A percentile compares a stretch with the other conserved stretches of the same genome.
These are phyloP conservation scores for Glomeris maerens DNA, from an alignment of 1,140 invertebrate species.

Conservation along the genomic window DNA sequence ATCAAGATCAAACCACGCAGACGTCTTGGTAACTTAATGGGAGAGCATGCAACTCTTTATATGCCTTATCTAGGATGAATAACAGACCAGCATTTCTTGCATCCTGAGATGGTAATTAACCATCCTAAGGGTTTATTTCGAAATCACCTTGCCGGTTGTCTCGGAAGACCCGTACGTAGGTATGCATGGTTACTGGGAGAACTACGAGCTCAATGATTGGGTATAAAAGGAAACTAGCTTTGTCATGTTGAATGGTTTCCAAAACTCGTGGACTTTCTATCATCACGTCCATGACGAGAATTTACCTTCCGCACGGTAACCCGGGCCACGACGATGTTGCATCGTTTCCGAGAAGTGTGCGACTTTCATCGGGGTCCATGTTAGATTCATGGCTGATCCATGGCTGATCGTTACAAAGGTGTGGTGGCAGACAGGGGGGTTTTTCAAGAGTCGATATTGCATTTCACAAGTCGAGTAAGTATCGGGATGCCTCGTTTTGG, in stretches of 20 bases:
- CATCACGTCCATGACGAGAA: constrained; percentile 4
- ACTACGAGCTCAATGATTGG: constrained; percentile 20
- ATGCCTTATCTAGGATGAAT: constrained; percentile 39
- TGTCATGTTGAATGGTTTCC: background rate
- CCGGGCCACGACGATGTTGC: background rate
- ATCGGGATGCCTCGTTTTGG: constrained; percentile 35
- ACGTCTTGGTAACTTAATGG: constrained; percentile 47
- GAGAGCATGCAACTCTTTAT: constrained; percentile 47
- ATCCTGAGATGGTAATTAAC: background rate
- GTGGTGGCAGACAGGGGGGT: constrained; percentile 26
- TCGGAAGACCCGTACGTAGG: background rate
- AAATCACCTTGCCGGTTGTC: background rate
- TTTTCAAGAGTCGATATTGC: constrained; percentile 40
- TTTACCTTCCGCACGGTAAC: background rate
- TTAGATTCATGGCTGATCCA: constrained; percentile 41
- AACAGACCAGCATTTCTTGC: constrained; percentile 15
- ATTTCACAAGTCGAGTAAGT: constrained; percentile 40
- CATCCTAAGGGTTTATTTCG: constrained; percentile 1
- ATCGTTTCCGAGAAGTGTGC: background rate
- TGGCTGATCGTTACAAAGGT: constrained; percentile 28
- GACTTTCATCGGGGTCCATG: constrained; percentile 41
- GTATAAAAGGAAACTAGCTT: constrained; percentile 1
- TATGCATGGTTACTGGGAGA: background rate
- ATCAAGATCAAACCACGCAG: constrained; percentile 41
- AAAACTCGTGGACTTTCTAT: constrained; percentile 9